phyloP scores from a whole-genome alignment of 2,797 vertebrate species.

The Dicrostonyx torquatus region DNA sequence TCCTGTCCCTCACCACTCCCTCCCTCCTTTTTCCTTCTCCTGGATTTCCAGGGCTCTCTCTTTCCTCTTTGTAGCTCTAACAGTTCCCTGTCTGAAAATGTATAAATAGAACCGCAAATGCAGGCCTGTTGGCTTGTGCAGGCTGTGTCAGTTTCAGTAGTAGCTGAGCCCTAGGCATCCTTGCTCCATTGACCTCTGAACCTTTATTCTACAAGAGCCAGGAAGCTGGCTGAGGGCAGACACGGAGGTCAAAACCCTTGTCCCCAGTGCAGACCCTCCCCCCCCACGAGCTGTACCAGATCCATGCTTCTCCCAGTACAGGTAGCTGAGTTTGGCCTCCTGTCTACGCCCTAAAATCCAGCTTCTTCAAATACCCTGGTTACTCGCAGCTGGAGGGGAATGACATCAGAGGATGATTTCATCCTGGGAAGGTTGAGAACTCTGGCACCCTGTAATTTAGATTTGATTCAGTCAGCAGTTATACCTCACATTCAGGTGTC shows the following conservation, averaged over 20 bases:
- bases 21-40: neutral
- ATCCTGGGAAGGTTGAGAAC: neutral
- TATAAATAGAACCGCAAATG: neutral
- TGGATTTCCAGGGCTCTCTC: neutral
- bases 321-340: neutral
- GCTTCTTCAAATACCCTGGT: neutral
- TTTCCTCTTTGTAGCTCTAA: neutral
- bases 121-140: neutral
- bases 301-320: too few relatives aligned
- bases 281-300: neutral
- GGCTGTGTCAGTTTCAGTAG: neutral
- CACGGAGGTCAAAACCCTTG: neutral
- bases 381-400: neutral
- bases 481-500: neutral
- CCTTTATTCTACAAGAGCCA: neutral
- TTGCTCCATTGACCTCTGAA: neutral
- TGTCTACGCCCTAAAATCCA: neutral
- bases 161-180: neutral
- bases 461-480: neutral
- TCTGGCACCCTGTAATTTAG: neutral
- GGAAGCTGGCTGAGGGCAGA: neutral
- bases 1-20: neutral
- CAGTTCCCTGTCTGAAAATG: neutral
- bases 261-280: too few relatives aligned
- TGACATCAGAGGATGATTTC: constrained; percentile 30